Evolutionary conservation across 1,140 invertebrate genomes (phyloP), one percentile per base, ranked within the genome.

Genomic region (Brachionus sp.): DNA sequence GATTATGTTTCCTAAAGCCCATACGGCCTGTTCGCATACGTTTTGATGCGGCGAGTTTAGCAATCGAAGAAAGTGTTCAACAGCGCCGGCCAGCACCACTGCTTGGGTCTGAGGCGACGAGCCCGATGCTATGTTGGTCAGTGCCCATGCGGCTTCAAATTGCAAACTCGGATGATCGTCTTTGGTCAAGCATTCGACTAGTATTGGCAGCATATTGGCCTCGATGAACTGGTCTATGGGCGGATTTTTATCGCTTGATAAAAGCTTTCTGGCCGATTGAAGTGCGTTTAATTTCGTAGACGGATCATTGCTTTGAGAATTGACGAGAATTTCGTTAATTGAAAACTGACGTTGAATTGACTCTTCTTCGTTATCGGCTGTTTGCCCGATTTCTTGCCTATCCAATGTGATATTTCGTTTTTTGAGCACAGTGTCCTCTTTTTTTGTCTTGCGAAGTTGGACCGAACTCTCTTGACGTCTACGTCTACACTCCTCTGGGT

Each of bases 91-190:
- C 86, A 86, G n/a, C 25, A 29, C 82, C 37, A 84, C 53, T 62
- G 83, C 29, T 29, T 66, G 77, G 33, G 84, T 99, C 90, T 99
- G 97, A 85, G 92, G 91, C 0, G 96, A 96, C 62, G 95, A 98
- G 73, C 97, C 97, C 12, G 95, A 97, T 3, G 97, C 97, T 87
- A 99, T 99, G 88, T 99, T 99, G 85, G 97, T 99, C 84, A 99
- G 90, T 66, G 97, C 97, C 97, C 97, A 99, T 13, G 97, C 95
- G 84, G 97, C 95, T 91, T 99, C 97, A 90, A 99, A 99, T 89
- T 99, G 97, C 84, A 99, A 90, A 77, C 93, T 92, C 57, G 96
- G 94, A 88, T 95, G 95, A 73, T 96, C 93, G 86, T 94, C 92
- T 86, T 92, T 90, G 85, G 93, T 92, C 53, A 99, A 91, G 90